Conservation (phyloP, 1,140 invertebrate genomes). For the Drosophila watanabei region DNA sequence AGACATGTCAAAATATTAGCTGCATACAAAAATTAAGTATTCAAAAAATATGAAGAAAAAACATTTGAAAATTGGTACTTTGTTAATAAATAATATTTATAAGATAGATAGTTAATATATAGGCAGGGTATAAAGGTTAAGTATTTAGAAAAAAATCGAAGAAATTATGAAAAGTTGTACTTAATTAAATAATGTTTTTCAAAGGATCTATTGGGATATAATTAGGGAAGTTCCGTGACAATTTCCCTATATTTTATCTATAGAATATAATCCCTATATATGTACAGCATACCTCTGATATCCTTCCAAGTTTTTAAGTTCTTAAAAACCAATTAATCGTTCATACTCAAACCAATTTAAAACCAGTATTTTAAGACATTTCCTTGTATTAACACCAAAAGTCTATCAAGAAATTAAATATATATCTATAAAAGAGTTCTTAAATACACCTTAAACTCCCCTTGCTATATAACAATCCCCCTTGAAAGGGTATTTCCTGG, state of each 20-base stretch:
- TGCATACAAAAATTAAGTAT: too few relatives aligned
- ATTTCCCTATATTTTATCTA: too few relatives aligned
- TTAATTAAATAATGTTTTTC: not conserved
- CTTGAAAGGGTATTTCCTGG: constrained; percentile 7
- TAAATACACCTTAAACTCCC: not conserved
- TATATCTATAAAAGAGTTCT: not conserved
- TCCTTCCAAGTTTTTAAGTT: not conserved
- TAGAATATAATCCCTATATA: not conserved
- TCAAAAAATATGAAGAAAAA: too few relatives aligned
- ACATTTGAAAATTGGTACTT: too few relatives aligned
- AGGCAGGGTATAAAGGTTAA: not conserved
- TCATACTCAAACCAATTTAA: not conserved
- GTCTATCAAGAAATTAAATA: not conserved
- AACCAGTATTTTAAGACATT: too few relatives aligned
- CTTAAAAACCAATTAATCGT: not conserved
- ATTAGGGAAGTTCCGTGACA: too few relatives aligned
- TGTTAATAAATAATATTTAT: not conserved
- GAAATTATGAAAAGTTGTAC: too few relatives aligned
- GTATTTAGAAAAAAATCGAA: not conserved
- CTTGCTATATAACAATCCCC: too few relatives aligned
- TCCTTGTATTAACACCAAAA: not conserved
- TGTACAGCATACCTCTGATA: not conserved
- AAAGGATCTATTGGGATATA: too few relatives aligned
- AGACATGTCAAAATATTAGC: too few relatives aligned
- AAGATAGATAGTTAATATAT: not conserved